Conservation (phyloP, 2,113 vertebrate genomes). For the Columba janthina region DNA sequence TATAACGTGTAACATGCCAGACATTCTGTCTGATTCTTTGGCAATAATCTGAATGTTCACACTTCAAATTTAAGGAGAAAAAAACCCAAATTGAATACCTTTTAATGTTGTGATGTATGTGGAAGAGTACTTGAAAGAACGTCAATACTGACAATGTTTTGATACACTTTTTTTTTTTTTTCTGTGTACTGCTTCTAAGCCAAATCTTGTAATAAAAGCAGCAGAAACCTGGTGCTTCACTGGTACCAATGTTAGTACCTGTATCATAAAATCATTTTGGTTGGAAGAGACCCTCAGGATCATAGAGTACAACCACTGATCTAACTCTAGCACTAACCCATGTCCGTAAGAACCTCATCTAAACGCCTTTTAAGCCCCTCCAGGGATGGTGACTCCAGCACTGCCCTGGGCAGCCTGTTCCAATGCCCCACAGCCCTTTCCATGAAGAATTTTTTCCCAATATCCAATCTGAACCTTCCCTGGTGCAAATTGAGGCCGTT, state of each 20-base stretch:
- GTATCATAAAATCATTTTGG: no score
- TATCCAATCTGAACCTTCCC: no score
- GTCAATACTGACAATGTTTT: not conserved
- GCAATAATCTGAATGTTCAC: not conserved
- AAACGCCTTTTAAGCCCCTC: no score
- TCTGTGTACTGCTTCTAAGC: not conserved
- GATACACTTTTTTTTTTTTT: not conserved
- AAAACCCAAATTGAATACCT: fast-evolving
- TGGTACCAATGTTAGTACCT: not conserved
- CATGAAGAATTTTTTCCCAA: no score
- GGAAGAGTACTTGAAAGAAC: not conserved
- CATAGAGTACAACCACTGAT: no score
- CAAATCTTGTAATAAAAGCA: not conserved
- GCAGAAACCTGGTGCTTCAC: not conserved
- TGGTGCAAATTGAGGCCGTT: no score
- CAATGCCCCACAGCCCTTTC: no score
- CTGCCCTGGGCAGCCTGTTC: no score
- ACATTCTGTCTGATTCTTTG: not conserved
- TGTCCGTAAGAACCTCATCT: no score
- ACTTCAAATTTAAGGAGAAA: not conserved
- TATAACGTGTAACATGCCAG: not conserved
- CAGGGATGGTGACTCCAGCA: no score
- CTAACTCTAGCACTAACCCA: no score
- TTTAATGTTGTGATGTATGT: not conserved
- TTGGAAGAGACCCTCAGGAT: no score